phyloP scores from a whole-genome alignment of 2,888 invertebrate species.

The Polyploca ridens region DNA sequence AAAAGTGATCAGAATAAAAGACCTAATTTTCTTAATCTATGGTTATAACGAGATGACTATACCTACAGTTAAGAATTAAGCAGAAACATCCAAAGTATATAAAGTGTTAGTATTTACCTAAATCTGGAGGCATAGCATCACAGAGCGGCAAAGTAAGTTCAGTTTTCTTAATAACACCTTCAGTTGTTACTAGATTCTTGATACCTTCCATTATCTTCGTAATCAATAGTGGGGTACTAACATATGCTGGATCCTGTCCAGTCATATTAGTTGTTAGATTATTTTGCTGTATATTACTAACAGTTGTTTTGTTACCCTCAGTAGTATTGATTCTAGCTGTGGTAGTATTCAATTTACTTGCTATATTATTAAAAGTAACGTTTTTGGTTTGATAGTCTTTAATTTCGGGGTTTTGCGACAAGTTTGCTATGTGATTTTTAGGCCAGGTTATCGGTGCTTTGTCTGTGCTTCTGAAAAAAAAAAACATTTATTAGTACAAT shows the following conservation, averaged over 20 bases:
- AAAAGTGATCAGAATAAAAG: too few relatives aligned
- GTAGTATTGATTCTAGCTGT: slow-evolving; percentile 27
- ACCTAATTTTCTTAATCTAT: not conserved
- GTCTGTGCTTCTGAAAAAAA: slow-evolving; percentile 58
- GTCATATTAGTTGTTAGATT: slow-evolving; percentile 42
- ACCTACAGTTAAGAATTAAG: too few relatives aligned
- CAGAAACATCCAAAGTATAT: too few relatives aligned
- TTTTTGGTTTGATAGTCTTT: slow-evolving; percentile 34
- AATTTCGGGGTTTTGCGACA: slow-evolving; percentile 40
- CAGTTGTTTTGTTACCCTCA: slow-evolving; percentile 24
- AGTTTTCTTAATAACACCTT: slow-evolving; percentile 51
- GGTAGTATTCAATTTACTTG: slow-evolving; percentile 25
- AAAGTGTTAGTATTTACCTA: slow-evolving; percentile 77
- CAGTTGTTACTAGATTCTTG: slow-evolving; percentile 60
- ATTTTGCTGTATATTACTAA: slow-evolving; percentile 37
- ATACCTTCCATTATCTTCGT: slow-evolving; percentile 61
- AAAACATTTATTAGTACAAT: slow-evolving; percentile 14
- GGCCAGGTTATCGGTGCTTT: slow-evolving; percentile 50
- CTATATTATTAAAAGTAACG: slow-evolving; percentile 24
- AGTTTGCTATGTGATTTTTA: slow-evolving; percentile 46
- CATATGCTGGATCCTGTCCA: slow-evolving; percentile 13
- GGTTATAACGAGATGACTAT: not conserved
- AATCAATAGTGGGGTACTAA: slow-evolving; percentile 54
- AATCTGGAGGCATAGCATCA: slow-evolving; percentile 86
- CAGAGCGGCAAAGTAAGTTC: slow-evolving; percentile 76